phyloP scores from a whole-genome alignment of 2,888 invertebrate species.

The Aradus depressus region DNA sequence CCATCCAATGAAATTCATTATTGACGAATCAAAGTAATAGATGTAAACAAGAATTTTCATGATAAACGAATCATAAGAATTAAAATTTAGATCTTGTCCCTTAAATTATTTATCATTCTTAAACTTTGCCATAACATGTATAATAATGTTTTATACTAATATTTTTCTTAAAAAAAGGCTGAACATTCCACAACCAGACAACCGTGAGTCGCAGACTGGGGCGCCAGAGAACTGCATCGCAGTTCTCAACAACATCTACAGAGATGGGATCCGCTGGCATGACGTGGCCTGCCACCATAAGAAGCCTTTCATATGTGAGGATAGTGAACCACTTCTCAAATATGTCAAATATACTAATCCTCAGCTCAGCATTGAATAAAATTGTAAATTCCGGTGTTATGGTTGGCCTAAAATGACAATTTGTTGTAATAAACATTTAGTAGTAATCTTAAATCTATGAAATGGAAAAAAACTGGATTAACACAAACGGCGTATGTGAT shows the following conservation, averaged over 20 bases:
- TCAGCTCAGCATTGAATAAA: conserved; percentile 40
- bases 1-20: too few relatives aligned
- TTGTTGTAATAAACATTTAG: too few relatives aligned
- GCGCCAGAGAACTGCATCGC: conserved; percentile 78
- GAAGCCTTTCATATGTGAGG: conserved; percentile 81
- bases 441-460: not conserved
- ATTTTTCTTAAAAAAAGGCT: too few relatives aligned
- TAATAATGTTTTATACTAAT: too few relatives aligned
- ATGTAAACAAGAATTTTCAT: too few relatives aligned
- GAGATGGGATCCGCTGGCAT: conserved; percentile 84
- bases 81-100: too few relatives aligned
- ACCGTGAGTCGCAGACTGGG: conserved; percentile 67
- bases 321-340: conserved; percentile 73
- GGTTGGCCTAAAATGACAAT: too few relatives aligned
- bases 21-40: too few relatives aligned
- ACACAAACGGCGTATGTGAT: too few relatives aligned
- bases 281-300: conserved; percentile 82
- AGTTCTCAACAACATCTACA: conserved; percentile 79
- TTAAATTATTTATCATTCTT: too few relatives aligned
- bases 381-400: not conserved
- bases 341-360: conserved; percentile 75
- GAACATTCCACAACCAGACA: conserved; percentile 77
- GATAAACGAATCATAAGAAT: too few relatives aligned
- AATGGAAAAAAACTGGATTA: not conserved
- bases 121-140: too few relatives aligned